Percentiles rank a stretch among this genome's conserved stretches.
Conservation (phyloP, 2,113 vertebrate species). For the Aleadryas rufinucha region DNA sequence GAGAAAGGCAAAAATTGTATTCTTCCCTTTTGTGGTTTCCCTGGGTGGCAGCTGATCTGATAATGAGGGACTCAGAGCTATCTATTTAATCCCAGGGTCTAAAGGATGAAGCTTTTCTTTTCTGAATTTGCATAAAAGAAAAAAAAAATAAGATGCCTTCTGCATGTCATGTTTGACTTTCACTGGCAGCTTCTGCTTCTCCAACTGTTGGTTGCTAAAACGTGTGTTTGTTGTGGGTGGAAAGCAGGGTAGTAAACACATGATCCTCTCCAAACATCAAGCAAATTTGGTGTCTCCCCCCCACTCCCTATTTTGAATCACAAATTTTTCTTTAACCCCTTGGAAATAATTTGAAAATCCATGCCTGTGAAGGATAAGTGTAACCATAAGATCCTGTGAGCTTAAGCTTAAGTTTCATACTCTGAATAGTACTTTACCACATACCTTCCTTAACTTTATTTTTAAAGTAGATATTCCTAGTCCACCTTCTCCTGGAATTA, state of each 20-base stretch:
- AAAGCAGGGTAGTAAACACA: conserved; percentile 32
- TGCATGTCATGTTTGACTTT: not conserved
- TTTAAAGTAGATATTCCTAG: not conserved
- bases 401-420: not conserved
- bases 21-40: not conserved
- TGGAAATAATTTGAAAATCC: not conserved
- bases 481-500: not conserved
- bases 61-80: not conserved
- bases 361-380: not conserved
- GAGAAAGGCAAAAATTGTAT: not conserved
- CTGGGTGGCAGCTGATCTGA: not conserved
- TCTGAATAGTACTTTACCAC: not conserved
- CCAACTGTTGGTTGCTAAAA: conserved; percentile 21
- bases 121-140: not conserved
- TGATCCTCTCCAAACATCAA: not conserved
- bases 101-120: not conserved
- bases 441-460: not conserved
- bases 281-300: not conserved
- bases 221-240: not conserved
- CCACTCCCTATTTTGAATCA: not conserved
- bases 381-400: not conserved
- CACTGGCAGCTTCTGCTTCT: conserved; percentile 4
- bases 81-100: not conserved
- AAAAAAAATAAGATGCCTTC: not conserved
- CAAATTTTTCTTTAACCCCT: not conserved